phyloP scores from a whole-genome alignment of 1,140 invertebrate species.

The Oedothorax gibbosus region DNA sequence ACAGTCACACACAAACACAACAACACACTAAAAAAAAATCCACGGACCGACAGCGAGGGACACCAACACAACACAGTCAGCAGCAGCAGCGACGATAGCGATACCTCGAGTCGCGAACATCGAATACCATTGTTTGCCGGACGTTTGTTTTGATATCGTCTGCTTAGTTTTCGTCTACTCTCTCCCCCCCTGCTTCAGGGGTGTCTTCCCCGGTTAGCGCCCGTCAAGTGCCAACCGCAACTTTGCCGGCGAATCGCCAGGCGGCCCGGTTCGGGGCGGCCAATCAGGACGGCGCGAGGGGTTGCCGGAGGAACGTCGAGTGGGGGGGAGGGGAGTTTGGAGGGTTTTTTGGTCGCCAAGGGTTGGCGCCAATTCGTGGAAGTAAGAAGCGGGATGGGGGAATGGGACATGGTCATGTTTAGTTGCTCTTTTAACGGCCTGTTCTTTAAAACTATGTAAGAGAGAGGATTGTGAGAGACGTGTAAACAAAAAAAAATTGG shows the following conservation, averaged over 20 bases:
- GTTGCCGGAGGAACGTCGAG: neutral
- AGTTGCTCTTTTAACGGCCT: too few species aligned
- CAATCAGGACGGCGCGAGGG: slow-evolving; percentile 26
- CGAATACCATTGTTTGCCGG: slow-evolving; percentile 19
- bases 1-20: neutral
- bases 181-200: slow-evolving; percentile 8
- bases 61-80: neutral
- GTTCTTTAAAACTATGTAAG: too few species aligned
- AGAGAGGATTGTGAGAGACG: too few species aligned
- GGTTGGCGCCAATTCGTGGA: slow-evolving; percentile 25
- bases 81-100: neutral
- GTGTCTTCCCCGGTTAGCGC: slow-evolving; percentile 23
- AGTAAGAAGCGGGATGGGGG: neutral
- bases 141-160: neutral
- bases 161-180: slow-evolving; percentile 9
- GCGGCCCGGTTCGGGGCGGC: slow-evolving; percentile 23
- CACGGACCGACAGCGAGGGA: neutral
- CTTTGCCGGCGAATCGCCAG: slow-evolving; percentile 60
- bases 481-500: too few species aligned
- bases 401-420: neutral
- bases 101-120: slow-evolving; percentile 4
- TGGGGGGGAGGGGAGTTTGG: slow-evolving; percentile 4
- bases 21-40: neutral
- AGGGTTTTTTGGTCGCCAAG: slow-evolving; percentile 24
- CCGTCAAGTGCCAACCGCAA: slow-evolving; percentile 52